Percentiles rank a stretch among this genome's conserved stretches.
Conservation (phyloP, 1,140 invertebrate genomes). For the Metopolophium dirhodum region DNA sequence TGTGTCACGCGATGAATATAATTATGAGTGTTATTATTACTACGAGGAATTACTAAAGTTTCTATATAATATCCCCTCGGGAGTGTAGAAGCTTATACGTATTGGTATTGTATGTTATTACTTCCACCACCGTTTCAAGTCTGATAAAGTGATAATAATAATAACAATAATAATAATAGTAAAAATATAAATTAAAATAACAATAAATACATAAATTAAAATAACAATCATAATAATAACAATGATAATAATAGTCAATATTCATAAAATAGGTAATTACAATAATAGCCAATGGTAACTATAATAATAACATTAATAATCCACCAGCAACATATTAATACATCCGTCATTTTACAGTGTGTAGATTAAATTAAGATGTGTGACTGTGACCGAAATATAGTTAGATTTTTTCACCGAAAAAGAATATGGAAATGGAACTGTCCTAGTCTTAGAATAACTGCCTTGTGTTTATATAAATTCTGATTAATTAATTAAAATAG, state of each 20-base stretch:
- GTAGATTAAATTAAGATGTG: neutral
- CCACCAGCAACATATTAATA: neutral
- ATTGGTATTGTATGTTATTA: neutral
- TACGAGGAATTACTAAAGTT: neutral
- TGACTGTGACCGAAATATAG: neutral
- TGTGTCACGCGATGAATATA: neutral
- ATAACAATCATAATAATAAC: neutral
- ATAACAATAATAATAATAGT: no score
- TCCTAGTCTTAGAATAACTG: neutral
- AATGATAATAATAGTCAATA: neutral
- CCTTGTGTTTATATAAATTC: neutral
- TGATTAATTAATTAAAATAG: neutral
- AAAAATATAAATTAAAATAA: neutral
- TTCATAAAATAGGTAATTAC: neutral
- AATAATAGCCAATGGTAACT: neutral
- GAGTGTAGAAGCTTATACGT: neutral
- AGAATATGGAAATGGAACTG: neutral
- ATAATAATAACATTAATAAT: neutral
- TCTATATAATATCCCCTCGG: neutral
- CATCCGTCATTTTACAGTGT: neutral
- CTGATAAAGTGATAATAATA: neutral
- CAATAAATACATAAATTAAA: no score
- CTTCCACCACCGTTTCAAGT: neutral
- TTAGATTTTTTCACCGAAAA: neutral
- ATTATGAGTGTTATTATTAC: neutral